Conservation (phyloP, 2,888 invertebrate genomes). For the Platynereis dumerilii region DNA sequence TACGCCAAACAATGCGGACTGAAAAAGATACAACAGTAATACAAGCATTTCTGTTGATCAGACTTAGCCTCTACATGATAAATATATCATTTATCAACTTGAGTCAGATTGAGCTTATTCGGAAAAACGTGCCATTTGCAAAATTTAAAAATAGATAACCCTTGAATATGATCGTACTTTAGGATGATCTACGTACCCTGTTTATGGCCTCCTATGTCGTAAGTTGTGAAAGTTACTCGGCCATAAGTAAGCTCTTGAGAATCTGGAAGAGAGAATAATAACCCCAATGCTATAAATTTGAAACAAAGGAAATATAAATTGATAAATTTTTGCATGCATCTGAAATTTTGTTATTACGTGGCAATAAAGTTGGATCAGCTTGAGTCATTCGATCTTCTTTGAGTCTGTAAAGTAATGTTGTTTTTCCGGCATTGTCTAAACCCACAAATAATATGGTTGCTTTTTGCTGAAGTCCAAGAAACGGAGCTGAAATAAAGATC, state of each 20-base stretch:
- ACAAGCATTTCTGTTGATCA: background rate
- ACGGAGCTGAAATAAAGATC: conserved; percentile 12
- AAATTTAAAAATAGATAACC: too few relatives aligned
- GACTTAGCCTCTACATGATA: background rate
- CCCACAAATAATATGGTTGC: conserved; percentile 20
- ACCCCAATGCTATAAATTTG: too few relatives aligned
- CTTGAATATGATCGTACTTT: too few relatives aligned
- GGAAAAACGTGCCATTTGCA: background rate
- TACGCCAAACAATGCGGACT: conserved; percentile 49
- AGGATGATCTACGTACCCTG: too few relatives aligned
- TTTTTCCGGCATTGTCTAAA: conserved; percentile 17
- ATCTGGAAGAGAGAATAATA: conserved; percentile 37
- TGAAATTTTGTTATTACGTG: too few relatives aligned
- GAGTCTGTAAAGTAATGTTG: conserved; percentile 15
- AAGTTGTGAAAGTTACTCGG: conserved; percentile 44
- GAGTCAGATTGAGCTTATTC: background rate
- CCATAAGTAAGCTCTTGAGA: conserved; percentile 42
- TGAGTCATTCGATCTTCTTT: conserved; percentile 15
- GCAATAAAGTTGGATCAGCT: conserved; percentile 12
- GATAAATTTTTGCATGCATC: background rate
- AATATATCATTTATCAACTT: background rate
- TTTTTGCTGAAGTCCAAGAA: background rate
- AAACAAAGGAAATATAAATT: background rate
- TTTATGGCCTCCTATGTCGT: conserved; percentile 49
- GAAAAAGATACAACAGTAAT: background rate